Evolutionary conservation across 1,140 invertebrate genomes (phyloP).

Genomic region (Aphelenchoides avenae): DNA sequence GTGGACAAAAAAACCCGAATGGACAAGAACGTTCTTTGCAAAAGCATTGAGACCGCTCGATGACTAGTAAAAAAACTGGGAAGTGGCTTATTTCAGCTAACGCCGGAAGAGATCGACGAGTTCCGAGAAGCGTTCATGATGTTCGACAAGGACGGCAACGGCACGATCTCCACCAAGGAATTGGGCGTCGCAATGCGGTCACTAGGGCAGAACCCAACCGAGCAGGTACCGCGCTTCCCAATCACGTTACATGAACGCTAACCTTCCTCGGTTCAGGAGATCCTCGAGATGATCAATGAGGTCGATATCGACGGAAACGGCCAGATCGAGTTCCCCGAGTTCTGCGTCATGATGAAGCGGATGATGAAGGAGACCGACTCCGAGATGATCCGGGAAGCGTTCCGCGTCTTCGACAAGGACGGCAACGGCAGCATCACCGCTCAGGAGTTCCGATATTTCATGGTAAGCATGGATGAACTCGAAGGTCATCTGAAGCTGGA

Average conservation of each 20-base stretch:
- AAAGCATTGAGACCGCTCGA: not conserved
- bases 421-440: conserved; percentile 73
- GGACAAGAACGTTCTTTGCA: not conserved
- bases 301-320: conserved; percentile 81
- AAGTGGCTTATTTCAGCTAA: conserved; percentile 32
- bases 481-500: no score
- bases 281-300: conserved; percentile 99
- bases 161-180: conserved; percentile 86
- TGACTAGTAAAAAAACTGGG: not conserved
- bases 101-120: conserved; percentile 65
- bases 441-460: conserved; percentile 58
- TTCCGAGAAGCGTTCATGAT: conserved; percentile 98
- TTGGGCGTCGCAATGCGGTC: conserved; percentile 98
- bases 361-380: conserved; percentile 58
- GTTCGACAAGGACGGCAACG: conserved; percentile 98
- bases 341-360: conserved; percentile 58
- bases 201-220: conserved; percentile 96
- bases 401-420: conserved; percentile 59
- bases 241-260: conserved; percentile 60
- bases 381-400: conserved; percentile 60
- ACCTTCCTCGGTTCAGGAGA: conserved; percentile 81
- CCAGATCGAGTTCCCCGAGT: conserved; percentile 93
- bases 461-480: conserved; percentile 34
- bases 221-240: conserved; percentile 68
- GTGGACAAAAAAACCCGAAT: not conserved